These are phyloP conservation scores for Drosophila mettleri DNA, from an alignment of 2,888 invertebrate genomes.

Conservation along the genomic window DNA sequence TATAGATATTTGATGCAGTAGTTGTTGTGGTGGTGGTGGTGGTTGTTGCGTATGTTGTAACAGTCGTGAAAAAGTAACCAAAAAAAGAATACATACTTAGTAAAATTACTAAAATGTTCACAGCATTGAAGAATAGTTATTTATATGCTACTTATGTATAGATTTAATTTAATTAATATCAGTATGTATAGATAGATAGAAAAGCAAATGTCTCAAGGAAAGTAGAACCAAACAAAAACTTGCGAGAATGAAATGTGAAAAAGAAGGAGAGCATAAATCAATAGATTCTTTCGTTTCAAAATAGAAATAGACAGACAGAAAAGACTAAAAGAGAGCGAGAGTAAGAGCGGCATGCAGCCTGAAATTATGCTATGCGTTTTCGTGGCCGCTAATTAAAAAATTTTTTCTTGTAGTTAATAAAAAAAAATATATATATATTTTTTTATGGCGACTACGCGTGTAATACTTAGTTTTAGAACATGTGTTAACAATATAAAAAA, in stretches of 20 bases:
- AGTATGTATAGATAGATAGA: slow-evolving; percentile 36
- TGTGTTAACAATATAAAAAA: slow-evolving; percentile 44
- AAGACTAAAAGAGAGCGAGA: slow-evolving; percentile 24
- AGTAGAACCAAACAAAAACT: slow-evolving; percentile 26
- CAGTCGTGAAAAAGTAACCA: slow-evolving; percentile 74
- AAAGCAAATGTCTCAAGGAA: slow-evolving; percentile 46
- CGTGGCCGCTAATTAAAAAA: slow-evolving; percentile 36
- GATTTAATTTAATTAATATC: slow-evolving; percentile 31
- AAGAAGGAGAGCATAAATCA: not conserved
- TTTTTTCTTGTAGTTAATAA: slow-evolving; percentile 13
- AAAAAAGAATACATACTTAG: slow-evolving; percentile 71
- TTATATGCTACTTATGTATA: slow-evolving; percentile 54
- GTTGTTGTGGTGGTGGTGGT: slow-evolving; percentile 43
- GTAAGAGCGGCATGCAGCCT: slow-evolving; percentile 54
- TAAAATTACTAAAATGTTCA: slow-evolving; percentile 63
- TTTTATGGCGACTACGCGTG: slow-evolving; percentile 44
- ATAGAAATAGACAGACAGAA: slow-evolving; percentile 20
- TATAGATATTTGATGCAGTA: slow-evolving; percentile 47
- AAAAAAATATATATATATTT: slow-evolving; percentile 1
- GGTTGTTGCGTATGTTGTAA: slow-evolving; percentile 60
- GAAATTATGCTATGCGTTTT: slow-evolving; percentile 51
- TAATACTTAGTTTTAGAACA: slow-evolving; percentile 34
- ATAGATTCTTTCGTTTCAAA: slow-evolving; percentile 4
- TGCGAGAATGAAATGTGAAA: slow-evolving; percentile 29
- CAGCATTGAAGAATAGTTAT: slow-evolving; percentile 61